Base-by-base conservation (phyloP, 1,140 invertebrate genomes). In the Holotrichia oblita region DNA sequence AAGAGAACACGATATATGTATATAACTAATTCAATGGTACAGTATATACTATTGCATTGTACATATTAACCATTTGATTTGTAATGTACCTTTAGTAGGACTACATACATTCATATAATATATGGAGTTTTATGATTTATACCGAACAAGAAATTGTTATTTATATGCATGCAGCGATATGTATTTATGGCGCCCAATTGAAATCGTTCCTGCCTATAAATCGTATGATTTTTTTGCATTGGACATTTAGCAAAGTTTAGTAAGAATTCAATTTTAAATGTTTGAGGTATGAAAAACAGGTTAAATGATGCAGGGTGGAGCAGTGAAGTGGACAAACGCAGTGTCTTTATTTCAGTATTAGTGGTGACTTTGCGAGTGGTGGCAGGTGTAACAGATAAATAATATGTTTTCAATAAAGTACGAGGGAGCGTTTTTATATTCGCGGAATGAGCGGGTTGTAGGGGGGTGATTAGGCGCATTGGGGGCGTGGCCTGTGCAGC, bases 61-160 rank as follows among this genome's bases (percentile, higher is more conserved):
- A 6, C 61, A 20, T 64, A 64, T 64, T n/a, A n/a, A 3, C 12
- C 24, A 17, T 27, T 64, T 64, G 61, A 64, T 64, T 64, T 64
- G 61, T 64, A 27, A 27, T 64, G 61, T 17, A 10, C 12, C 24
- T 64, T 17, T 14, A 17, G 61, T 22, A 20, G 17, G 22, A 64
- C n/a, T 64, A 64, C 17, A 64, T 59, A 14, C 55, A n/a, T n/a
- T n/a, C n/a, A n/a, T n/a, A n/a, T n/a, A n/a, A 20, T 64, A 64
- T 64, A 20, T 20, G 61, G n/a, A 64, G 17, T 64, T 64, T 64
- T 64, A 64, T 64, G 61, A 64, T 64, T 64, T 64, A 64, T 64
- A 17, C 10, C 4, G 17, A 64, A 64, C 61, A 64, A 64, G 61
- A 9, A 20, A 27, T 64, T 2, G 24, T 64, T 64, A 64, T 64